phyloP scores from a whole-genome alignment of 2,113 vertebrate species.

The Balaenoptera acutorostrata region DNA sequence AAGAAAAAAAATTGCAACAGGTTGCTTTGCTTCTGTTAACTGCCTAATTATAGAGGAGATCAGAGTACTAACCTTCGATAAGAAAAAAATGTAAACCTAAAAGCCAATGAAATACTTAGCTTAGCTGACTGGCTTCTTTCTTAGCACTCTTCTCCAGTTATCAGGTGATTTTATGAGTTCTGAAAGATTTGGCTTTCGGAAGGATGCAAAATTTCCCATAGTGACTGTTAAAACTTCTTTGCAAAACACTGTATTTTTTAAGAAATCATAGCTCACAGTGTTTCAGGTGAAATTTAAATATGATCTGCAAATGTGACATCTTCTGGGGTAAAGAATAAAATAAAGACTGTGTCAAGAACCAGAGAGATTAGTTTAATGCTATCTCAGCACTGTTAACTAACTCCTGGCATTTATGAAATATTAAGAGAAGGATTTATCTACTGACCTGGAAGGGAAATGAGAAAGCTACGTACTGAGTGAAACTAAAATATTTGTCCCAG shows the following conservation, averaged over 20 bases:
- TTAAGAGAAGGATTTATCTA: conserved; percentile 61
- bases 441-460: conserved; percentile 68
- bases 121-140: neutral
- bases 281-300: conserved; percentile 47
- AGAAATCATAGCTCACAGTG: neutral
- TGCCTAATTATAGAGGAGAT: neutral
- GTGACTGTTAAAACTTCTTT: conserved; percentile 33
- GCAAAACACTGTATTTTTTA: neutral
- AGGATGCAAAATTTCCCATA: conserved; percentile 38
- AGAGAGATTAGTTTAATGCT: conserved; percentile 40
- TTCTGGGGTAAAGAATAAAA: neutral
- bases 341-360: neutral
- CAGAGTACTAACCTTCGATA: neutral
- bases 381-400: conserved; percentile 47
- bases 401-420: conserved; percentile 72
- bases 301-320: neutral
- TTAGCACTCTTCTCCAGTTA: neutral
- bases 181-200: conserved; percentile 32
- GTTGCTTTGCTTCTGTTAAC: neutral
- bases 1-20: neutral
- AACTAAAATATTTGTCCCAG: conserved; percentile 43
- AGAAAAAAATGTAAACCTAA: neutral
- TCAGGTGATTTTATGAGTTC: conserved; percentile 46
- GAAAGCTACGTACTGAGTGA: neutral
- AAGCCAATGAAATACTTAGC: neutral